Evolutionary conservation across 1,140 invertebrate genomes (phyloP), one percentile per base, ranked within the genome.

Genomic region (Trypoxylus dichotomus): DNA sequence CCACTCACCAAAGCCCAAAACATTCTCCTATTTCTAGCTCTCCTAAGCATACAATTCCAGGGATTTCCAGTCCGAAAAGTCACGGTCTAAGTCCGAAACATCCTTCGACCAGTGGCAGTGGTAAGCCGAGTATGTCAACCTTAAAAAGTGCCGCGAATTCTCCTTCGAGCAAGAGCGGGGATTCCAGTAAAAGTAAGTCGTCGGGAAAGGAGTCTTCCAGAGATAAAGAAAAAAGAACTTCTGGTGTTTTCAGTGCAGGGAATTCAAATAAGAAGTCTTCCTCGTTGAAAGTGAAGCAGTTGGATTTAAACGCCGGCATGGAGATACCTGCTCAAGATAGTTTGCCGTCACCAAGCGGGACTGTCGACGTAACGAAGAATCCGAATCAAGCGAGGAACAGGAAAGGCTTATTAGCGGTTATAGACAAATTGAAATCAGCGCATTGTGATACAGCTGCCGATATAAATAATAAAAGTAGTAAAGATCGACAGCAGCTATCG

Each of bases 91-190:
- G 93, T 3, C 93, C 93, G 11, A 95, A 95, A 85, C 94, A 95
- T 74, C 89, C 90, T 1, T 91, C 86, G 19, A 88, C 88, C 1
- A 87, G 90, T 0, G 91, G 93, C 79, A 92, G 93, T 0, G 94
- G 95, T 0, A 97, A 97, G 84, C 95, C 95, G 0, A 96, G 94
- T 82, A 95, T 97, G 92, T 95, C 94, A 0, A 91, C 94, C 0
- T 85, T 95, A n/a, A 95, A 95, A 84, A 94, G 93, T 25, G 93
- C 93, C 0, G 90, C 93, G 1, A 92, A 90, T 81, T 91, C 91
- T 3, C 90, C 85, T 79, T 89, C 86, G 82, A 87, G 83, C 73
- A 87, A 90, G 83, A 79, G 77, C 21, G 60, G 71, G 11, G 74
- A 47, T 47, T 77, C 79, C 15, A 78, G 77, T 0, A 83, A 88